These are phyloP conservation scores for Jordanella pulchra DNA, from an alignment of 2,797 vertebrate species.

Conservation along the genomic window DNA sequence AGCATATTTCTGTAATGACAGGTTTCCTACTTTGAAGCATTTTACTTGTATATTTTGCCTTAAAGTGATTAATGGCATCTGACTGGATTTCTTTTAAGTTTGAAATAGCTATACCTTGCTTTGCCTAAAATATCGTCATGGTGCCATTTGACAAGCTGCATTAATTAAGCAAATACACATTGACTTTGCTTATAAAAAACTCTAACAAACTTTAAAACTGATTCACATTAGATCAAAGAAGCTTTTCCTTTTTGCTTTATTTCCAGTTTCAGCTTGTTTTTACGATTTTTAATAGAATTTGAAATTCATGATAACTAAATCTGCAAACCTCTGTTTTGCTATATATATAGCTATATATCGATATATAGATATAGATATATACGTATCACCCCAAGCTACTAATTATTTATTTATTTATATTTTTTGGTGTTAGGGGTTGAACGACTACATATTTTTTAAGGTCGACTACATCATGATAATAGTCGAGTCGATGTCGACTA, in stretches of 20 bases:
- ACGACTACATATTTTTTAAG: too few relatives aligned
- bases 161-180: slow-evolving; percentile 35
- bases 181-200: slow-evolving; percentile 23
- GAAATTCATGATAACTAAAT: background rate
- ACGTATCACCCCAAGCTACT: too few relatives aligned
- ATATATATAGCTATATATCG: too few relatives aligned
- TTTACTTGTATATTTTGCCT: slow-evolving; percentile 17
- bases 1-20: slow-evolving; percentile 18
- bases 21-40: slow-evolving; percentile 38
- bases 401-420: too few relatives aligned
- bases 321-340: background rate
- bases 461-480: too few relatives aligned
- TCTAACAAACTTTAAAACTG: slow-evolving; percentile 18
- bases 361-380: too few relatives aligned
- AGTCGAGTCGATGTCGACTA: too few relatives aligned
- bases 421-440: too few relatives aligned
- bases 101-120: slow-evolving; percentile 15
- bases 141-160: slow-evolving; percentile 34
- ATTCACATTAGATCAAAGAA: slow-evolving; percentile 4
- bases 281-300: background rate
- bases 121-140: slow-evolving; percentile 17
- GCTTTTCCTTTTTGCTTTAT: slow-evolving; percentile 6
- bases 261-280: slow-evolving; percentile 15
- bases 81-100: slow-evolving; percentile 43
- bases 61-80: slow-evolving; percentile 41